Percentiles rank a stretch among this genome's conserved stretches.
These are phyloP conservation scores for Sphaerophoria rueppellii DNA, from an alignment of 2,888 invertebrate species.

Conservation along the genomic window DNA sequence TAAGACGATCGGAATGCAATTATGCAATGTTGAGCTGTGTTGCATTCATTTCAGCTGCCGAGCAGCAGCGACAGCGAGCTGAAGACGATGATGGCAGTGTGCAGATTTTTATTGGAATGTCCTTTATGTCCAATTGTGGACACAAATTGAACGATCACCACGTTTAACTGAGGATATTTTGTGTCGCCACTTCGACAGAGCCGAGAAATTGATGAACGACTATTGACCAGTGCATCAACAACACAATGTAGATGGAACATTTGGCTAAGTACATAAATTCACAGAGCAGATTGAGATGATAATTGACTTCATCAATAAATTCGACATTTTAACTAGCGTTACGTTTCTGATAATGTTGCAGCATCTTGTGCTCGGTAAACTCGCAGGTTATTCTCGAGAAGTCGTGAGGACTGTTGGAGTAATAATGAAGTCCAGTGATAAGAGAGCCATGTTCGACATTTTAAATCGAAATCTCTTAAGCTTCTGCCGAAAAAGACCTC, in stretches of 20 bases:
- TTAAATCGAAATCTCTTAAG: too few relatives aligned
- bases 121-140: slow-evolving; percentile 66
- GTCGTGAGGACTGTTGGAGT: too few relatives aligned
- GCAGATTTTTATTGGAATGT: slow-evolving; percentile 59
- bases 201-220: slow-evolving; percentile 64
- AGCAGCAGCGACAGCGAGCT: not conserved
- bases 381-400: too few relatives aligned
- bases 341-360: too few relatives aligned
- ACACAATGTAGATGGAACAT: not conserved
- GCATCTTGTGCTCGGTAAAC: too few relatives aligned
- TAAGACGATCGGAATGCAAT: slow-evolving; percentile 48
- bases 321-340: too few relatives aligned
- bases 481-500: too few relatives aligned
- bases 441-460: too few relatives aligned
- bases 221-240: not conserved
- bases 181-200: slow-evolving; percentile 57
- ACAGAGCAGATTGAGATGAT: too few relatives aligned
- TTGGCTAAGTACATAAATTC: too few relatives aligned
- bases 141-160: slow-evolving; percentile 71
- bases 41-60: not conserved
- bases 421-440: too few relatives aligned
- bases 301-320: too few relatives aligned
- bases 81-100: not conserved
- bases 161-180: slow-evolving; percentile 63
- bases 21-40: slow-evolving; percentile 12